Conservation (phyloP, 2,888 invertebrate species). For the Phalera bucephala region DNA sequence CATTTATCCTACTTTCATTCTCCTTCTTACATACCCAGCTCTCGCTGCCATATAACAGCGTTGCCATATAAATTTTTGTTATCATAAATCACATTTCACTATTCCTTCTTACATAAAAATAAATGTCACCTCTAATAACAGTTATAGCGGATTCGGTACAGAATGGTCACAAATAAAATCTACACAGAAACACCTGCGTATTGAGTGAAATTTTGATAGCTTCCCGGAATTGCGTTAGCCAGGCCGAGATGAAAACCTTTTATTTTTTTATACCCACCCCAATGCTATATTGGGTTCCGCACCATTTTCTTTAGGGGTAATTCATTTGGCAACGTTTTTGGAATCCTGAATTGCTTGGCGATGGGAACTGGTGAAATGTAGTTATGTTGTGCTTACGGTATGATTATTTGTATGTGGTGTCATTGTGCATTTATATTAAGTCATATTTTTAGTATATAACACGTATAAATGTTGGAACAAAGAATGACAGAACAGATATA, state of each 20-base stretch:
- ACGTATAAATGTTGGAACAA: no score
- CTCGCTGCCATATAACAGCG: no score
- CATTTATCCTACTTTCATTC: no score
- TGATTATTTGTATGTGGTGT: no score
- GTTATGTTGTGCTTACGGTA: no score
- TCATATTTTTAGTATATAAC: no score
- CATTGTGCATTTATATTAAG: no score
- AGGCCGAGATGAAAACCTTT: not conserved
- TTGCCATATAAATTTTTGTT: no score
- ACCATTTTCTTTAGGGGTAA: conserved; percentile 6
- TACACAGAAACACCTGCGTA: conserved; percentile 15
- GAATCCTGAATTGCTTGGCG: conserved; percentile 12
- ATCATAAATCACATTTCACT: not conserved
- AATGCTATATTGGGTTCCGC: not conserved
- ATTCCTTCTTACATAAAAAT: not conserved
- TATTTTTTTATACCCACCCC: conserved; percentile 13
- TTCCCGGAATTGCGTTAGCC: conserved; percentile 13
- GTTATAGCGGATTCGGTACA: conserved; percentile 1
- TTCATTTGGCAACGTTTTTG: conserved; percentile 13
- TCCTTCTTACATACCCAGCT: no score
- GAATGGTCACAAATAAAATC: conserved; percentile 7
- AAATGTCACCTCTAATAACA: not conserved
- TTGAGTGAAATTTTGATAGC: conserved; percentile 20
- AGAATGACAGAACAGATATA: no score
- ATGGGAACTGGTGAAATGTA: no score